Percentiles rank a stretch among this genome's conserved stretches.
Evolutionary conservation across 2,797 vertebrate species (phyloP).

Genomic region (Tympanoctomys barrerae): DNA sequence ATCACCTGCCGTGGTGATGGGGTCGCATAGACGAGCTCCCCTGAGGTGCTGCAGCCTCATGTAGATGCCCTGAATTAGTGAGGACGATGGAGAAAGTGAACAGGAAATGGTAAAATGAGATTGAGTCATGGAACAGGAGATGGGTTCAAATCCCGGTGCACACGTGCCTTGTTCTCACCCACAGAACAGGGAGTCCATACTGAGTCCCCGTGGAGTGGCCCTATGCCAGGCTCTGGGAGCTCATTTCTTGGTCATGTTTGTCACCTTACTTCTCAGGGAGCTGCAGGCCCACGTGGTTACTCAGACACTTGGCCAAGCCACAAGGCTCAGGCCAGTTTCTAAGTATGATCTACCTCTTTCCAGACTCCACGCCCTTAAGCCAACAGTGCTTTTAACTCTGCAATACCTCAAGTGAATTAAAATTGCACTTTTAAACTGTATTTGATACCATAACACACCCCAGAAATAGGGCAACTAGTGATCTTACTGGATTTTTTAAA

Average conservation of each 20-base stretch:
- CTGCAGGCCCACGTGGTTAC: background rate
- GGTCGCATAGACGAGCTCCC: constrained; percentile 39
- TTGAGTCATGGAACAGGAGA: background rate
- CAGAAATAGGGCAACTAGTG: background rate
- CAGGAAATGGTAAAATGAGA: background rate
- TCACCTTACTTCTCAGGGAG: background rate
- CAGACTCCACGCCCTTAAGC: background rate
- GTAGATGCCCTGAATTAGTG: background rate
- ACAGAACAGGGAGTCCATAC: background rate
- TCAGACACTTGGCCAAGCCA: background rate
- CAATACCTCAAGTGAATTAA: background rate
- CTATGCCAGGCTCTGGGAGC: background rate
- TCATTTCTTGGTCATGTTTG: background rate
- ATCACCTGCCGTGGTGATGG: constrained; percentile 65
- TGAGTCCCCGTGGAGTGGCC: background rate
- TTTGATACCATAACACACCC: background rate
- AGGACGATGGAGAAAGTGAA: background rate
- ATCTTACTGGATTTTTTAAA: background rate
- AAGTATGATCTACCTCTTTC: background rate
- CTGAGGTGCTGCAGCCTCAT: constrained; percentile 25
- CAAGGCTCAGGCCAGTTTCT: background rate
- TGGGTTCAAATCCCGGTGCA: background rate
- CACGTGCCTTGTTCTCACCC: background rate
- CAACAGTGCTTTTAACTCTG: background rate
- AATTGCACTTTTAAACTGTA: background rate